Conservation (phyloP, 2,113 vertebrate genomes). For the Salvelinus fontinalis region DNA sequence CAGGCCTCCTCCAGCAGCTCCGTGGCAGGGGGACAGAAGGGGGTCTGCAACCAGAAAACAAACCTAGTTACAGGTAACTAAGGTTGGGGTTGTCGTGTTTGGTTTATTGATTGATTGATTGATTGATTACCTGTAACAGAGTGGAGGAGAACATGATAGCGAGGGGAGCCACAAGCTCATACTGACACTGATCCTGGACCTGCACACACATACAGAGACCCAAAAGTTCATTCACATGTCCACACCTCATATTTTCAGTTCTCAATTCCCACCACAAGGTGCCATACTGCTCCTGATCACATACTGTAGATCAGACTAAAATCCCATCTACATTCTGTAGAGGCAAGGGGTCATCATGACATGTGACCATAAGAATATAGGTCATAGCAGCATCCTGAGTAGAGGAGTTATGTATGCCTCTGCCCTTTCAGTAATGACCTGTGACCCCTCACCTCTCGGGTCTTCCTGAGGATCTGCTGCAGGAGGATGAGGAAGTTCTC, state of each 20-base stretch:
- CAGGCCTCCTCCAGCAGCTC: slow-evolving; percentile 83
- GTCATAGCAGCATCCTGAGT: no score
- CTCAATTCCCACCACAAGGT: no score
- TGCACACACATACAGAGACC: slow-evolving; percentile 38
- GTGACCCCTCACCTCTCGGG: slow-evolving; percentile 79
- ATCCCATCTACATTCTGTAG: no score
- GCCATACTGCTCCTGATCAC: no score
- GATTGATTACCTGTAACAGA: slow-evolving; percentile 80
- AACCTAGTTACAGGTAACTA: not conserved
- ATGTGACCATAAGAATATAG: no score
- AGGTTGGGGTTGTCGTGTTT: not conserved
- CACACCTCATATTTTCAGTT: not conserved
- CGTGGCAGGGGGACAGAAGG: slow-evolving; percentile 79
- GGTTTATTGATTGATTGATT: no score
- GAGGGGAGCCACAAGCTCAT: slow-evolving; percentile 86
- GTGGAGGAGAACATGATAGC: slow-evolving; percentile 91
- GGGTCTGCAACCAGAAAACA: slow-evolving; percentile 77
- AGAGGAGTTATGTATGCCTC: no score
- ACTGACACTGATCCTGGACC: slow-evolving; percentile 89
- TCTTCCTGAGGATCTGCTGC: slow-evolving; percentile 89
- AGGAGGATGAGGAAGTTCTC: slow-evolving; percentile 91
- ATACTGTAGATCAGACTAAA: no score
- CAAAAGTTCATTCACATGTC: not conserved
- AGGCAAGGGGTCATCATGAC: no score
- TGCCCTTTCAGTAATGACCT: no score